A percentile compares a stretch with the other conserved stretches of the same genome.
phyloP scores from a whole-genome alignment of 2,797 vertebrate genomes.

The Acanthis flammea region DNA sequence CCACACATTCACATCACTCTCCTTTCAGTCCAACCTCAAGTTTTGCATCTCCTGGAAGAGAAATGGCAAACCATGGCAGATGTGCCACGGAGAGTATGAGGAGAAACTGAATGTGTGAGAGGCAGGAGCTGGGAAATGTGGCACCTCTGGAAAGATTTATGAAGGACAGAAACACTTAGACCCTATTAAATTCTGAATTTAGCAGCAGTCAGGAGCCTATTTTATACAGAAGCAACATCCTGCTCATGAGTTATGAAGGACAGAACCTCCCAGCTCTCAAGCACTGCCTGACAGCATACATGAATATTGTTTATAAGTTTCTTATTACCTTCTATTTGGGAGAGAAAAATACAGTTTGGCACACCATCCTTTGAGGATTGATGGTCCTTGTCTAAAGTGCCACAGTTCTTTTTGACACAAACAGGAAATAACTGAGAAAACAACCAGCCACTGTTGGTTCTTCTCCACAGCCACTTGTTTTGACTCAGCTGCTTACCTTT shows the following conservation, averaged over 20 bases:
- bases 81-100: not conserved
- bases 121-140: not conserved
- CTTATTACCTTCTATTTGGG: constrained; percentile 46
- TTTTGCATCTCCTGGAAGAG: not conserved
- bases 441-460: not conserved
- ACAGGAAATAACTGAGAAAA: constrained; percentile 32
- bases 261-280: constrained; percentile 43
- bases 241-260: constrained; percentile 57
- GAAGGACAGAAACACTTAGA: constrained; percentile 41
- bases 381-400: constrained; percentile 10
- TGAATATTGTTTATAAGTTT: constrained; percentile 60
- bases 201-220: constrained; percentile 24
- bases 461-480: not conserved
- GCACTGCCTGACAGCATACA: constrained; percentile 32
- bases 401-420: constrained; percentile 23
- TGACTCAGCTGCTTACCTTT: constrained; percentile 77
- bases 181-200: constrained; percentile 52
- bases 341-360: constrained; percentile 33
- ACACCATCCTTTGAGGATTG: not conserved
- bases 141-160: constrained; percentile 42
- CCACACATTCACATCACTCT: not conserved
- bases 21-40: not conserved
- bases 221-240: constrained; percentile 34
- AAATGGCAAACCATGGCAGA: not conserved
- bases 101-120: not conserved